phyloP scores from a whole-genome alignment of 2,797 vertebrate genomes.

The Eulemur albifrons region DNA sequence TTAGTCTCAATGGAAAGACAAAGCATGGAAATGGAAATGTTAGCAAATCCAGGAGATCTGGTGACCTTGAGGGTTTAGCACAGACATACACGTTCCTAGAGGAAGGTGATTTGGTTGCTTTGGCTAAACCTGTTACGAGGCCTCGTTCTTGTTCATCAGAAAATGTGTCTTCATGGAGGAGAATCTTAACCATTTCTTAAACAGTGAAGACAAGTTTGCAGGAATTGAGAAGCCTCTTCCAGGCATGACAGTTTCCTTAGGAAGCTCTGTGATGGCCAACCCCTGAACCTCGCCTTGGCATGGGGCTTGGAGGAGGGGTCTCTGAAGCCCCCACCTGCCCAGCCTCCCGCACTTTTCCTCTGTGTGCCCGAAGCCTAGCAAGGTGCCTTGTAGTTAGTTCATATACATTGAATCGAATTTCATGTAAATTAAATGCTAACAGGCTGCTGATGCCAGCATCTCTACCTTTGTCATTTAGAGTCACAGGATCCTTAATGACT shows the following conservation, averaged over 20 bases:
- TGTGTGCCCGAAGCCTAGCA: fast-evolving
- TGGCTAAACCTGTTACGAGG: neutral
- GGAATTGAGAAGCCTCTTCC: neutral
- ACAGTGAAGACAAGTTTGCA: too few relatives aligned
- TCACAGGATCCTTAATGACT: neutral
- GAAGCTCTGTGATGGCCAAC: neutral
- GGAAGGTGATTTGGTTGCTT: neutral
- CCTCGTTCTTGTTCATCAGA: neutral
- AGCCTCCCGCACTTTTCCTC: neutral
- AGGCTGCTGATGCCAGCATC: neutral
- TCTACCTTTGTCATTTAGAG: neutral
- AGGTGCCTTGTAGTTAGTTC: fast-evolving
- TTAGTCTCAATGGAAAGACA: neutral
- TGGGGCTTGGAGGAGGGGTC: too few relatives aligned
- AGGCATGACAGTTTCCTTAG: fast-evolving
- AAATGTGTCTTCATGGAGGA: neutral
- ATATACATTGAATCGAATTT: fast-evolving
- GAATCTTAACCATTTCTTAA: neutral
- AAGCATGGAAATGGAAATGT: fast-evolving
- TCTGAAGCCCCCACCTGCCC: neutral
- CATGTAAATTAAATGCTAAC: neutral
- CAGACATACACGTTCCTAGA: fast-evolving
- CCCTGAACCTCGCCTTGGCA: neutral
- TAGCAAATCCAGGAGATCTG: fast-evolving
- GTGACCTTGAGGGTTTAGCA: too few relatives aligned